Percentiles rank a stretch among this genome's conserved stretches.
These are phyloP conservation scores for Lycaon pictus DNA, from an alignment of 2,113 vertebrate genomes.

Conservation along the genomic window DNA sequence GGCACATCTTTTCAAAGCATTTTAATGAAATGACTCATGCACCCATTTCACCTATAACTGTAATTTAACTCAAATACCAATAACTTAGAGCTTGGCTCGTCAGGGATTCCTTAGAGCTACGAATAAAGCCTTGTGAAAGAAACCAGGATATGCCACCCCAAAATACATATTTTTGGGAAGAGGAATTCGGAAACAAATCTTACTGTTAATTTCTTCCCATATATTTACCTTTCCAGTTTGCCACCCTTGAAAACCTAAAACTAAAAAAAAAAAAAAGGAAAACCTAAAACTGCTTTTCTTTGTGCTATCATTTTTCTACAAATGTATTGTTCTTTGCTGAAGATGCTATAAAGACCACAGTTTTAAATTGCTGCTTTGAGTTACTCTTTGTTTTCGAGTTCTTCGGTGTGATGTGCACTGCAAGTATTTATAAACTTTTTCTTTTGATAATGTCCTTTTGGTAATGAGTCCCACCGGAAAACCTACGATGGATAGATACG, in stretches of 20 bases:
- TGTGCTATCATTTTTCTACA: background rate
- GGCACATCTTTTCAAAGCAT: background rate
- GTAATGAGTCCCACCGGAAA: background rate
- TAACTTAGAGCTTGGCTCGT: background rate
- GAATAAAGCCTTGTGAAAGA: background rate
- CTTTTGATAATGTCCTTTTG: background rate
- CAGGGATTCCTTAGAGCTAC: background rate
- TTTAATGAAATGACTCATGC: background rate
- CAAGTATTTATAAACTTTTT: background rate
- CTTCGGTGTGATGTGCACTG: background rate
- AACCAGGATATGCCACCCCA: background rate
- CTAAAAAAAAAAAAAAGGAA: background rate
- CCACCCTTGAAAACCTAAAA: background rate
- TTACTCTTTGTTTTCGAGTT: background rate
- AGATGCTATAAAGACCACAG: background rate
- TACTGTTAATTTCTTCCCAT: background rate
- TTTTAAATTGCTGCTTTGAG: background rate
- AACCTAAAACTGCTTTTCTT: conserved; percentile 1
- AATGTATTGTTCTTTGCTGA: background rate
- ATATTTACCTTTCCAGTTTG: background rate
- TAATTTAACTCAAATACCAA: background rate
- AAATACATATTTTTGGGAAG: background rate
- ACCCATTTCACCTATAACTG: background rate
- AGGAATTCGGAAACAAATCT: background rate
- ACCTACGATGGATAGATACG: background rate